Evolutionary conservation across 2,797 vertebrate genomes (phyloP), one percentile per base, ranked within the genome.

Genomic region (Spondyliosoma cantharus): DNA sequence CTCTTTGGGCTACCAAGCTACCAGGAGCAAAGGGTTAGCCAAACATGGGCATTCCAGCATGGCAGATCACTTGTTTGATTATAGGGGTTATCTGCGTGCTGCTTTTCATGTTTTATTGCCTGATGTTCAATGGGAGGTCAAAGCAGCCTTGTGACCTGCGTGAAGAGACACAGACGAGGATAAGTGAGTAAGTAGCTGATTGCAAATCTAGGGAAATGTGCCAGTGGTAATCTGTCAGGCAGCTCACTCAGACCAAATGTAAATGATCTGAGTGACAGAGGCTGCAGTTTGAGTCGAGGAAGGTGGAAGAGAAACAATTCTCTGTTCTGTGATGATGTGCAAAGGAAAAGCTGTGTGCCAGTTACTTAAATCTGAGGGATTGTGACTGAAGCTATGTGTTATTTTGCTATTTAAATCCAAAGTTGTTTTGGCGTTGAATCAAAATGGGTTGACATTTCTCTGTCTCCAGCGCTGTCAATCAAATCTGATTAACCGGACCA

Each of bases 31-130:
- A 95, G 93, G 80, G 80, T 84, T 95, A 90, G 71, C 97, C 97
- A 95, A 97, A 96, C 96, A 97, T 96, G 97, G 97, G 94, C 92
- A 95, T 95, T 49, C 17, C 90, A 85, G 85, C 79, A 69, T 86
- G 90, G 87, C 91, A 91, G 75, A 79, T 87, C 74, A 48, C 7
- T 63, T 80, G 84, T 85, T 87, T 88, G 83, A 89, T 89, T 76
- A 68, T 48, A 45, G 76, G 72, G 27, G 60, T 91, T 88, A 91
- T 93, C 87, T 81, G 78, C 4, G 63, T 70, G 80, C 84, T 93
- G 80, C 68, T 93, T 92, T 91, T 89, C 86, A 89, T 92, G 32
- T 86, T 92, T 91, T 92, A 92, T 86, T 86, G 76, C 84, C 79
- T 80, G 74, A 57, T 84, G 66, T 65, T 80, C 52, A 62, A 68